These are phyloP conservation scores for Chelon auratus DNA, from an alignment of 2,797 vertebrate genomes.

Conservation along the genomic window DNA sequence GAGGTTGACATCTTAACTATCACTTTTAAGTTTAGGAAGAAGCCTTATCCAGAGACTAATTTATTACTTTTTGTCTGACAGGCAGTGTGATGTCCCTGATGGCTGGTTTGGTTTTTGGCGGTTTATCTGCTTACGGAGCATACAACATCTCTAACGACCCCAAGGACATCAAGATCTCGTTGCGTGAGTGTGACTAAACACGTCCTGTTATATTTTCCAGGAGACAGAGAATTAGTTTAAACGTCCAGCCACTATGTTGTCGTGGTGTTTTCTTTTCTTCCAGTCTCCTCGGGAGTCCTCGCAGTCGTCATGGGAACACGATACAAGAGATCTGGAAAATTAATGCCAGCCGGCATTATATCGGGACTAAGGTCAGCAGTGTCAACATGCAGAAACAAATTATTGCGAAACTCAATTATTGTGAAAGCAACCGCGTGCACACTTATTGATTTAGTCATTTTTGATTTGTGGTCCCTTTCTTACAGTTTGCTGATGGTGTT, in stretches of 20 bases:
- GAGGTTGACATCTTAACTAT: constrained; percentile 82
- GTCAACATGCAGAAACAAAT: background rate
- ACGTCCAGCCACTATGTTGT: background rate
- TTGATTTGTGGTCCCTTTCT: constrained; percentile 27
- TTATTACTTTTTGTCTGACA: constrained; percentile 50
- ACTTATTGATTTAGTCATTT: background rate
- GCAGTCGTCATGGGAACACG: constrained; percentile 91
- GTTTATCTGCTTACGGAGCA: constrained; percentile 90
- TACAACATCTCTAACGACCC: constrained; percentile 86
- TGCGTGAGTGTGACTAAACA: constrained; percentile 86
- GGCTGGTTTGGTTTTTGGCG: constrained; percentile 90
- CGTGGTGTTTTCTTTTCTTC: background rate
- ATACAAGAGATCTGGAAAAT: constrained; percentile 92
- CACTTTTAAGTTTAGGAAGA: no score
- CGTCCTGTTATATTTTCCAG: background rate
- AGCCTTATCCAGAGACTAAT: no score
- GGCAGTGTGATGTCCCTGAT: constrained; percentile 91
- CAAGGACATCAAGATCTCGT: constrained; percentile 87
- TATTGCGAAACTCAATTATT: background rate
- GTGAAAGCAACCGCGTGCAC: background rate
- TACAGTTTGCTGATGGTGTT: constrained; percentile 93
- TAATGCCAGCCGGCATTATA: constrained; percentile 92
- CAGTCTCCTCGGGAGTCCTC: constrained; percentile 89
- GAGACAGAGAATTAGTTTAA: background rate
- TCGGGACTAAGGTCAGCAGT: constrained; percentile 88